A percentile compares a stretch with the other conserved stretches of the same genome.
Evolutionary conservation across 1,140 invertebrate genomes (phyloP).

Genomic region (Thaumetopoea pityocampa): DNA sequence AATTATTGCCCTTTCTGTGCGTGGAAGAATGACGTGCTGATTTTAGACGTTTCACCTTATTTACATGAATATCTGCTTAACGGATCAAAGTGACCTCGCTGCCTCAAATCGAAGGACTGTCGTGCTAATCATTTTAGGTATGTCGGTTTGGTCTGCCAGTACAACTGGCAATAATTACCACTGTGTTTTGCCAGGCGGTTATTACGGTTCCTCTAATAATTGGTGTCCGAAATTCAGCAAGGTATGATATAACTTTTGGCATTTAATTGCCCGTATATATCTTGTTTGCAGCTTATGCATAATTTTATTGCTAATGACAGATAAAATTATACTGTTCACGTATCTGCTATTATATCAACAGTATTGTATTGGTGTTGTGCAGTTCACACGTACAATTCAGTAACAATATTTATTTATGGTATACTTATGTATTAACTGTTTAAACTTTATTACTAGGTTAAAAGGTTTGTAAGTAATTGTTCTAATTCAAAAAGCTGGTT

Average conservation of each 20-base stretch:
- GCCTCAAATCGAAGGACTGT: slow-evolving; percentile 47
- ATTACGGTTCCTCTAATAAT: slow-evolving; percentile 52
- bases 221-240: slow-evolving; percentile 67
- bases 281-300: slow-evolving; percentile 12
- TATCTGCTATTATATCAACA: slow-evolving; percentile 9
- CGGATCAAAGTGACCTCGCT: slow-evolving; percentile 47
- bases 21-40: slow-evolving; percentile 3
- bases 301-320: slow-evolving; percentile 17
- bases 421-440: not conserved
- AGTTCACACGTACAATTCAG: slow-evolving; percentile 4
- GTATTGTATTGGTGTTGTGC: slow-evolving; percentile 9
- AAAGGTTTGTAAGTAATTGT: no score
- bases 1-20: not conserved
- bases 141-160: slow-evolving; percentile 74
- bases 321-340: slow-evolving; percentile 12
- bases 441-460: not conserved
- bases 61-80: slow-evolving; percentile 4
- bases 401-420: not conserved
- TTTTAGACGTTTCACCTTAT: not conserved
- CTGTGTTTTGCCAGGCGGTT: slow-evolving; percentile 48
- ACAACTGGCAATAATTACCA: slow-evolving; percentile 66
- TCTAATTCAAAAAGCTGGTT: no score
- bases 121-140: slow-evolving; percentile 65
- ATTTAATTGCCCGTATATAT: slow-evolving; percentile 4
- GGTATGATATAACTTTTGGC: slow-evolving; percentile 39